Conservation (phyloP, 2,888 invertebrate genomes). For the Cynaeus angustus region DNA sequence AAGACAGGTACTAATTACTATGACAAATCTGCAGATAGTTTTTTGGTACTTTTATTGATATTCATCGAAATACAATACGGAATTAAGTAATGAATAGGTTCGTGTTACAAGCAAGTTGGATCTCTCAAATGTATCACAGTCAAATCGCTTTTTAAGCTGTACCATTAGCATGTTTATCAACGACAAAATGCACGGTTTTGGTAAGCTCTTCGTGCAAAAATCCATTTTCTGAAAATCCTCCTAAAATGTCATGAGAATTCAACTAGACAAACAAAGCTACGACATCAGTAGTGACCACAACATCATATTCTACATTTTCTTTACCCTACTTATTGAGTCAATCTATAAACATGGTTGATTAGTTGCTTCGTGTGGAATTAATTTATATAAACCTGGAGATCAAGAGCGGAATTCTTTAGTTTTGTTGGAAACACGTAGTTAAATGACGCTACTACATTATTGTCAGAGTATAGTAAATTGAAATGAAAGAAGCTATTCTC, state of each 20-base stretch:
- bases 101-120: background rate
- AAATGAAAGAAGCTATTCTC: slow-evolving; percentile 71
- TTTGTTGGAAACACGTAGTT: slow-evolving; percentile 81
- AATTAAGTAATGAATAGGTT: too few species aligned
- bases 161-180: slow-evolving; percentile 55
- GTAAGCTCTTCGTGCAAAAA: slow-evolving; percentile 69
- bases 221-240: slow-evolving; percentile 86
- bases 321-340: background rate
- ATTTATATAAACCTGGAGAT: slow-evolving; percentile 52
- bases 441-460: slow-evolving; percentile 72
- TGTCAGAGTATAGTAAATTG: slow-evolving; percentile 70
- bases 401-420: slow-evolving; percentile 75
- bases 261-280: slow-evolving; percentile 81
- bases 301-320: slow-evolving; percentile 55
- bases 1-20: too few species aligned
- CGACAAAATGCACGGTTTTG: slow-evolving; percentile 61
- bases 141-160: slow-evolving; percentile 59
- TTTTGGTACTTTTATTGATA: too few species aligned
- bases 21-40: too few species aligned
- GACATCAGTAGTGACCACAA: slow-evolving; percentile 70
- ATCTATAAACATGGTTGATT: slow-evolving; percentile 15
- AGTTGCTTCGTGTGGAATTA: background rate
- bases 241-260: slow-evolving; percentile 74
- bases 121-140: slow-evolving; percentile 59
- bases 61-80: too few species aligned